Evolutionary conservation across 2,888 invertebrate species (phyloP).

Genomic region (Thereva nobilitata): DNA sequence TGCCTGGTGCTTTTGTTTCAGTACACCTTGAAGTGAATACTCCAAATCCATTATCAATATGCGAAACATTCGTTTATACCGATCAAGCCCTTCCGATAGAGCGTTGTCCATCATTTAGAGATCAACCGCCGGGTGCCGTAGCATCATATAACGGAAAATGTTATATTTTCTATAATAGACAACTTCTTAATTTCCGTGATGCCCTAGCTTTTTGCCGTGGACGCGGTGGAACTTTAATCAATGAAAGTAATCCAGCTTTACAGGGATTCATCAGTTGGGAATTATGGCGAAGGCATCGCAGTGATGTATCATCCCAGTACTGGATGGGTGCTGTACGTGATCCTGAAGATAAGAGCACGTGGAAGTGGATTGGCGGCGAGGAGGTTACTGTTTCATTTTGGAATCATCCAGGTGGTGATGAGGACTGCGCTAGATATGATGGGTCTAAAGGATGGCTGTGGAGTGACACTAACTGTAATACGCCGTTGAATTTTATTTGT

Average conservation of each 20-base stretch:
- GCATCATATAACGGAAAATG: conserved; percentile 95
- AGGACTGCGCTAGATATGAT: conserved; percentile 87
- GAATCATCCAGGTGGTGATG: conserved; percentile 82
- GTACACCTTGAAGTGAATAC: conserved; percentile 81
- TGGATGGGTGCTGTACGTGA: conserved; percentile 95
- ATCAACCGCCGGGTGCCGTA: conserved; percentile 89
- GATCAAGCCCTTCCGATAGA: conserved; percentile 90
- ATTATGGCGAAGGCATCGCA: conserved; percentile 86
- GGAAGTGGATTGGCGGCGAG: conserved; percentile 90
- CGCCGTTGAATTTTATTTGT: conserved; percentile 85
- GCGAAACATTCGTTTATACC: conserved; percentile 92
- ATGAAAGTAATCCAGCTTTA: conserved; percentile 90
- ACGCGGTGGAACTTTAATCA: conserved; percentile 82
- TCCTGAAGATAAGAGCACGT: conserved; percentile 69
- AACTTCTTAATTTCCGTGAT: conserved; percentile 79
- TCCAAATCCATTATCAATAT: conserved; percentile 81
- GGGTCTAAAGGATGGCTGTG: conserved; percentile 94
- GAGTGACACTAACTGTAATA: conserved; percentile 88
- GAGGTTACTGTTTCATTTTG: conserved; percentile 90
- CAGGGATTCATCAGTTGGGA: conserved; percentile 96
- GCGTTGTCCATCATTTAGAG: conserved; percentile 88
- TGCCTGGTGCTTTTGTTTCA: conserved; percentile 93
- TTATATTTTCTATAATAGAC: conserved; percentile 89
- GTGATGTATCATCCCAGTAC: conserved; percentile 88
- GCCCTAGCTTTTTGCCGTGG: conserved; percentile 78